Conservation (phyloP, 2,888 invertebrate genomes). For the Charanyca ferruginea region DNA sequence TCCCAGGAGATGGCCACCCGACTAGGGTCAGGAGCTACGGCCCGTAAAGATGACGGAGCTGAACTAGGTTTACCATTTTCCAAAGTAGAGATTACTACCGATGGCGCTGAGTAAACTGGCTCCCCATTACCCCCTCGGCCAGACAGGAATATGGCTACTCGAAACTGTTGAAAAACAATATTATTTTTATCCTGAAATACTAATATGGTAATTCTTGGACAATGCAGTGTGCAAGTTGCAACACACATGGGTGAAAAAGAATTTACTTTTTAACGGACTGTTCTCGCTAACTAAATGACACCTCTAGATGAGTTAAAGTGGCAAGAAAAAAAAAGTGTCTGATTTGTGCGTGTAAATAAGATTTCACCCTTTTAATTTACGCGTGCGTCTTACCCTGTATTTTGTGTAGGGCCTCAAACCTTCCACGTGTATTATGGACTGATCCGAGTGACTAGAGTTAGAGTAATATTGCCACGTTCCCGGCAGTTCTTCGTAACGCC, state of each 20-base stretch:
- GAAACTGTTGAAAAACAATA: constrained; percentile 92
- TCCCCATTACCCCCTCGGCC: constrained; percentile 93
- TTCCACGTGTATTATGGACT: constrained; percentile 93
- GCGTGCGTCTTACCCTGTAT: constrained; percentile 93
- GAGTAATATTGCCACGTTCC: constrained; percentile 96
- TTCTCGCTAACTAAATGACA: no score
- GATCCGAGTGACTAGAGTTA: constrained; percentile 93
- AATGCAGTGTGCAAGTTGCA: background rate
- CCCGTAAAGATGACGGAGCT: constrained; percentile 94
- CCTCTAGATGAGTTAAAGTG: background rate
- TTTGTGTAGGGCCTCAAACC: constrained; percentile 96
- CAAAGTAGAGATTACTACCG: constrained; percentile 94
- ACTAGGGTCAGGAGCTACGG: constrained; percentile 95
- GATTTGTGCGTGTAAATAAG: no score
- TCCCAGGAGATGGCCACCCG: constrained; percentile 97
- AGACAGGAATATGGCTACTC: constrained; percentile 95
- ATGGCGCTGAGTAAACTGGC: constrained; percentile 94
- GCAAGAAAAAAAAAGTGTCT: background rate
- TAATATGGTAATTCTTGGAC: background rate
- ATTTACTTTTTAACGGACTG: background rate
- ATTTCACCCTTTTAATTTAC: no score
- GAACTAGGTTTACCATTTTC: constrained; percentile 95
- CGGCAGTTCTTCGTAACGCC: constrained; percentile 93
- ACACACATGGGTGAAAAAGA: background rate
- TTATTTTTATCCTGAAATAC: background rate